Evolutionary conservation across 2,797 vertebrate genomes (phyloP).

Genomic region (Eulemur albifrons): DNA sequence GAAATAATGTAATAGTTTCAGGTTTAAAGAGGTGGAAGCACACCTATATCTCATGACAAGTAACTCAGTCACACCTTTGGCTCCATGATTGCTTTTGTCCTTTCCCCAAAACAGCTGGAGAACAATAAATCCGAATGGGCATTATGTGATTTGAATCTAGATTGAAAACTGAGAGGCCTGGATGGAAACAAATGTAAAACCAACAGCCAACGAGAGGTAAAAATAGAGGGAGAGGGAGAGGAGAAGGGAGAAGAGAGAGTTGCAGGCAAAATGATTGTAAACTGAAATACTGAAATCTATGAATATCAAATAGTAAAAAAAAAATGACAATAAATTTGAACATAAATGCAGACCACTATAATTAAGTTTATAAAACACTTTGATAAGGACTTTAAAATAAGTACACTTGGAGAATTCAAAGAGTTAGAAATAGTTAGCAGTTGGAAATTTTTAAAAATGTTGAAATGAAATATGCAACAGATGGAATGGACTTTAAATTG

Average conservation of each 20-base stretch:
- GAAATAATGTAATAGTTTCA: background rate
- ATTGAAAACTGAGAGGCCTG: background rate
- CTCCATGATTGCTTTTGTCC: background rate
- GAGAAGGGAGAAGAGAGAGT: accelerated
- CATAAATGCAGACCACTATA: background rate
- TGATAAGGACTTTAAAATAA: background rate
- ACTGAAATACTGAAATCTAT: background rate
- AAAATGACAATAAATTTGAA: background rate
- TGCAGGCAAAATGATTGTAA: background rate
- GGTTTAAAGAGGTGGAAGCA: background rate
- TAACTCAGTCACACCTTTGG: background rate
- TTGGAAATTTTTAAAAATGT: background rate
- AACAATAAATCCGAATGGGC: background rate
- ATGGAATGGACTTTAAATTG: background rate
- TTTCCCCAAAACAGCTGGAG: background rate
- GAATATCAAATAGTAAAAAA: background rate
- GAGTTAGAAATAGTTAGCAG: background rate
- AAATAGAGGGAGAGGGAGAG: background rate
- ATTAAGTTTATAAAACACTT: background rate
- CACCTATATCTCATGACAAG: background rate
- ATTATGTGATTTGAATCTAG: background rate
- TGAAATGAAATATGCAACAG: background rate
- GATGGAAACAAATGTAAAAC: background rate
- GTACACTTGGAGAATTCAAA: background rate
- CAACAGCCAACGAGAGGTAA: background rate